Conservation (phyloP, 2,888 invertebrate species). For the Balanococcus diminutus region DNA sequence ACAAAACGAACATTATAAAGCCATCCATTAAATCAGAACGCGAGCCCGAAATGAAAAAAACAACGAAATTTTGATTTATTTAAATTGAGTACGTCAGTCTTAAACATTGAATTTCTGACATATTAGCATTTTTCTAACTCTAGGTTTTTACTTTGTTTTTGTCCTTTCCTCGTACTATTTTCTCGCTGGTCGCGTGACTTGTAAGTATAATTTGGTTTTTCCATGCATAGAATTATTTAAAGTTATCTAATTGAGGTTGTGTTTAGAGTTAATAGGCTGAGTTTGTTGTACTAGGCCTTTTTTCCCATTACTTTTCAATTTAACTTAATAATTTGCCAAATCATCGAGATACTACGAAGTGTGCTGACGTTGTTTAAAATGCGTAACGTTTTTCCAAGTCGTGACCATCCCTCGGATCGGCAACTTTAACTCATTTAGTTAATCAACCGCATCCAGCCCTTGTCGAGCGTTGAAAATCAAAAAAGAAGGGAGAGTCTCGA, state of each 20-base stretch:
- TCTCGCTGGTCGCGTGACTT: not conserved
- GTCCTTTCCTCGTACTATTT: not conserved
- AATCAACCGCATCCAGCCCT: conserved; percentile 14
- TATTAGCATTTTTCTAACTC: not conserved
- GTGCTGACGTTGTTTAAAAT: not conserved
- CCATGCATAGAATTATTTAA: conserved; percentile 9
- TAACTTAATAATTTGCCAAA: not conserved
- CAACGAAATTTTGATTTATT: conserved; percentile 1
- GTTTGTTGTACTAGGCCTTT: not conserved
- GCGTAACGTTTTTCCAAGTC: not conserved
- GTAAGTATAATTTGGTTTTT: not conserved
- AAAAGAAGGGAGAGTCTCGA: not conserved
- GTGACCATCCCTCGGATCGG: not conserved
- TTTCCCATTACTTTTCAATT: not conserved
- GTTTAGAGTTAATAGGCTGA: not conserved
- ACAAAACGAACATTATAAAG: not conserved
- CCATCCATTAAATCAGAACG: not conserved
- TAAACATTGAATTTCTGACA: not conserved
- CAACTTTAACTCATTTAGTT: not conserved
- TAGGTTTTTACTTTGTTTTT: not conserved
- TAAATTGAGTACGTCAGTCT: conserved; percentile 9
- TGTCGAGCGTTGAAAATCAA: conserved; percentile 11
- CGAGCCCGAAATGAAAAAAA: not conserved
- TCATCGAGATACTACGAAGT: not conserved
- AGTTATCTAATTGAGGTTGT: conserved; percentile 23